Conservation (phyloP, 2,113 vertebrate genomes). For the Laterallus jamaicensis region DNA sequence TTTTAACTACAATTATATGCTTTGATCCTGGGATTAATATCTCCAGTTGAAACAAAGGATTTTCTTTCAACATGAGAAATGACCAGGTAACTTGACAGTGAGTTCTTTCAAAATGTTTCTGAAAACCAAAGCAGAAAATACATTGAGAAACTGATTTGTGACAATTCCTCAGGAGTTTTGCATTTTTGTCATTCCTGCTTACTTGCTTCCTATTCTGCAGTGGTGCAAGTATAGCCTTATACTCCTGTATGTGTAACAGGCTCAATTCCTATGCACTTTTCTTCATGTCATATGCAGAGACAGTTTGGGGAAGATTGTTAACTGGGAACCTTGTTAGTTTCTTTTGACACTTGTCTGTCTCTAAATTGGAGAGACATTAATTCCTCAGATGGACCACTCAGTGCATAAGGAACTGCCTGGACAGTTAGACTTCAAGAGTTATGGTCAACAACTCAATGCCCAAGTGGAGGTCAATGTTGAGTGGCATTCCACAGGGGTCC, state of each 20-base stretch:
- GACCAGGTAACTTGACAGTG: not conserved
- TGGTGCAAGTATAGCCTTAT: fast-evolving
- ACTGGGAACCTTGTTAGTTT: not conserved
- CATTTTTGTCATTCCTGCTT: not conserved
- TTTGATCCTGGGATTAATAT: not conserved
- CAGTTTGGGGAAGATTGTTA: not conserved
- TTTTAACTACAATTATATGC: not conserved
- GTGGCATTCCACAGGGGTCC: no score
- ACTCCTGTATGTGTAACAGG: not conserved
- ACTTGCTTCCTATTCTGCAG: not conserved
- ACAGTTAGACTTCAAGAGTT: no score
- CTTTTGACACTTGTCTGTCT: no score
- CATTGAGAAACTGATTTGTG: not conserved
- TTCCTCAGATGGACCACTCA: no score
- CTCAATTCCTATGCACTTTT: not conserved
- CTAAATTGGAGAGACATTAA: no score
- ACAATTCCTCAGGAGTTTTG: not conserved
- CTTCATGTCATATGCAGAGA: not conserved
- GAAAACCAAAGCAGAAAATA: not conserved
- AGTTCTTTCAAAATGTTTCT: not conserved
- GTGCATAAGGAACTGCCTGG: no score
- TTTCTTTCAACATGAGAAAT: not conserved
- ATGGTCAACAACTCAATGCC: no score
- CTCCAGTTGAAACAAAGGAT: not conserved
- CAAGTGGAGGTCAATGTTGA: no score